phyloP scores from a whole-genome alignment of 2,888 invertebrate species.

The Eristalis arbustorum region DNA sequence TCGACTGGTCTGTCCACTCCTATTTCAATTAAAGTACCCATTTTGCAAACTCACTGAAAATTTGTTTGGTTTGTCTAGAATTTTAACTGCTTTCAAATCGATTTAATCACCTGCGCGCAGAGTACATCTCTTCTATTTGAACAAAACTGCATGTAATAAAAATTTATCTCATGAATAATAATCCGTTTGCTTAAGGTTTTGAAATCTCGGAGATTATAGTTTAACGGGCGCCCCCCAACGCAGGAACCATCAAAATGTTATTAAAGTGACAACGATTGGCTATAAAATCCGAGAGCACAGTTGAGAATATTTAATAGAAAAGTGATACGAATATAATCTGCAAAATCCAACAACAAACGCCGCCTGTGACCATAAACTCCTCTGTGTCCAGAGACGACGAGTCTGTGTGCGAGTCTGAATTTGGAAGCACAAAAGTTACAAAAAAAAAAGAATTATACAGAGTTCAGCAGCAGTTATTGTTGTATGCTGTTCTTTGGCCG shows the following conservation, averaged over 20 bases:
- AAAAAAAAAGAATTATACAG: not conserved
- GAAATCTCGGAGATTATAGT: constrained; percentile 32
- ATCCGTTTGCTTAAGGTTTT: constrained; percentile 30
- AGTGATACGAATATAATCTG: constrained; percentile 13
- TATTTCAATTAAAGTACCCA: not conserved
- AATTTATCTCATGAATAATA: constrained; percentile 16
- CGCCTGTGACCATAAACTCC: not conserved
- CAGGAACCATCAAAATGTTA: constrained; percentile 51
- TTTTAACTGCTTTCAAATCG: constrained; percentile 11
- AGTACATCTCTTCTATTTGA: not conserved
- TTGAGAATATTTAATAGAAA: constrained; percentile 10
- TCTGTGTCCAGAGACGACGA: not conserved
- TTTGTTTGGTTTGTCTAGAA: not conserved
- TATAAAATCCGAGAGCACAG: constrained; percentile 3
- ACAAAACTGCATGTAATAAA: constrained; percentile 26
- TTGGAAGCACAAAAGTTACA: not conserved
- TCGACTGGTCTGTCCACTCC: not conserved
- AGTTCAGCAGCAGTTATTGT: not conserved
- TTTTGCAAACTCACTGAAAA: not conserved
- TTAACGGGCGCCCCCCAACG: constrained; percentile 22
- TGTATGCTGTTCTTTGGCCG: constrained; percentile 21
- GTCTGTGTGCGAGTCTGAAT: not conserved
- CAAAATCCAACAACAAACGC: constrained; percentile 4
- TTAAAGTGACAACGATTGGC: constrained; percentile 37
- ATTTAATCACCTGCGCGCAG: not conserved